Base-by-base conservation (phyloP, 2,797 vertebrate species). In the Capromys pilorides region DNA sequence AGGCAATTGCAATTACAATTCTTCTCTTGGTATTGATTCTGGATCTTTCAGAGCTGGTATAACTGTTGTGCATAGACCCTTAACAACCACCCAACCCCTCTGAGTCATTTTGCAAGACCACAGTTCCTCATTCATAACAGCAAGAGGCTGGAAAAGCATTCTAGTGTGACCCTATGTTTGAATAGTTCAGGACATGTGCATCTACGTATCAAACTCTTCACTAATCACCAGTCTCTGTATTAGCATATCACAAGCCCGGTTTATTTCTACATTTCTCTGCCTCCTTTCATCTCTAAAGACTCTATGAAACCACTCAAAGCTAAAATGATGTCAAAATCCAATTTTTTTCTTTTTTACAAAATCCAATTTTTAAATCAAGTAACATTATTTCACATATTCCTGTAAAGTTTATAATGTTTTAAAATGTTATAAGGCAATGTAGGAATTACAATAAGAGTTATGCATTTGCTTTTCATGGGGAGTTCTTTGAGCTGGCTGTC, bases 301-400 rank as follows among this genome's bases (percentile, higher is more conserved):
- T 83, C 95, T 78, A 51, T 49, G 81, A 84, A 90, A 36, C 13
- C 83, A 22, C 14, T 45, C 4, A 10, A 71, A 90, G 71, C 71
- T 51, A 67, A 81, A 84, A 86, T 73, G 33, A 79, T n/a, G 28
- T 85, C 45, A 73, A 86, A 78, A 71, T n/a, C 41, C 11, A 51
- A 54, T 83, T 49, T 91, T 84, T n/a, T 45, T 45, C 45, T 45
- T 45, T 45, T 45, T 45, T 45, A 4, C 54, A 66, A 86, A 78
- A 71, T n/a, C 41, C 11, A 51, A 49, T 83, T 49, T 91, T 84
- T n/a, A 79, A 84, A n/a, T 31, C 75, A 86, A 21, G 7, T 41
- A 39, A 82, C 41, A 88, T 18, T 89, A 73, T 93, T 92, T 91
- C 61, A 88, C 69, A 33, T 69, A 86, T 88, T 88, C 85, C 39